Conservation (phyloP, 2,888 invertebrate species). For the Oxystoma pomonae region DNA sequence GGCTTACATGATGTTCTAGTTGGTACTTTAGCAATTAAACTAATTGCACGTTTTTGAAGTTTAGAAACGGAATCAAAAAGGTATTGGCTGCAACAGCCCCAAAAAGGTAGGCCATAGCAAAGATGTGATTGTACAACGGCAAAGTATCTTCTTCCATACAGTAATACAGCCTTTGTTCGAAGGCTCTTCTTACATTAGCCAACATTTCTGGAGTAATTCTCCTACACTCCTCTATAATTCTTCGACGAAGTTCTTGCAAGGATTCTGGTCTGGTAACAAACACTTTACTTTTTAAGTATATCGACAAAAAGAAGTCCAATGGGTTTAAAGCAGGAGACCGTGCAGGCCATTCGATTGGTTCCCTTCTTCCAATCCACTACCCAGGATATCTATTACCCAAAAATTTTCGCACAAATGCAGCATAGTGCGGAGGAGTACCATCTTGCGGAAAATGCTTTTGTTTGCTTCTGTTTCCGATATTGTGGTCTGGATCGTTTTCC, state of each 20-base stretch:
- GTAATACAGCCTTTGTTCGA: slow-evolving; percentile 2
- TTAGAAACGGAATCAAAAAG: too few species aligned
- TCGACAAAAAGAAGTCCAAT: not conserved
- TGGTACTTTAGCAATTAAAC: too few species aligned
- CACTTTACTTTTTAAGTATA: slow-evolving; percentile 1
- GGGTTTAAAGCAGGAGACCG: slow-evolving; percentile 10
- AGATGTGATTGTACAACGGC: too few species aligned
- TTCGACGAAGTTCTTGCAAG: not conserved
- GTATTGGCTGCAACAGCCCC: too few species aligned
- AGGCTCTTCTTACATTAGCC: too few species aligned
- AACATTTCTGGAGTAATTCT: not conserved
- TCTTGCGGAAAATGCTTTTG: slow-evolving; percentile 7
- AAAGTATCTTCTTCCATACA: slow-evolving; percentile 3
- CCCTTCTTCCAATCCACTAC: slow-evolving; percentile 8
- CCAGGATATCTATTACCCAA: slow-evolving; percentile 6
- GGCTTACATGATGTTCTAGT: too few species aligned
- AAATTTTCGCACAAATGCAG: slow-evolving; percentile 2
- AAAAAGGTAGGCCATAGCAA: too few species aligned
- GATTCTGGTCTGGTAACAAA: slow-evolving; percentile 1
- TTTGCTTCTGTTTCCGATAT: too few species aligned
- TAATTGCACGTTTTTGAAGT: too few species aligned
- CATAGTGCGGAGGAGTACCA: slow-evolving; percentile 8
- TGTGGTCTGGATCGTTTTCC: not conserved
- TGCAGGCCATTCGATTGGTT: slow-evolving; percentile 9
- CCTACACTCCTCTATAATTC: not conserved